Conservation (phyloP, 2,888 invertebrate genomes). For the Microplitis deprimator region DNA sequence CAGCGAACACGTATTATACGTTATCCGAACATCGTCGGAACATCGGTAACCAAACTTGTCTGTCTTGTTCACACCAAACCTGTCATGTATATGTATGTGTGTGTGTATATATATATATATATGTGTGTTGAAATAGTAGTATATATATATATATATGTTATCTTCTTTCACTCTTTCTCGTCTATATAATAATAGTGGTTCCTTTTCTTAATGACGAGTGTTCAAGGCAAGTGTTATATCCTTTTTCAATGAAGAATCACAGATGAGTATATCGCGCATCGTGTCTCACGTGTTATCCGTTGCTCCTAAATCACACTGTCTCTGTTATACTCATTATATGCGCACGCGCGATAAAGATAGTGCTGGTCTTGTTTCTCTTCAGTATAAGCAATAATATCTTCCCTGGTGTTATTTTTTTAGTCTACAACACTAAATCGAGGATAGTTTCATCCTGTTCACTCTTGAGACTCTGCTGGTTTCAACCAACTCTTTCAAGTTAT, state of each 20-base stretch:
- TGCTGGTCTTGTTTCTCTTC: background rate
- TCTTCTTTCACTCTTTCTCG: conserved; percentile 33
- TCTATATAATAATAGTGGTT: background rate
- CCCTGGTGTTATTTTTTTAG: conserved; percentile 33
- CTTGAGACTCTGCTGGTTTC: conserved; percentile 2
- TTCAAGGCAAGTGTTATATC: background rate
- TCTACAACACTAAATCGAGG: conserved; percentile 14
- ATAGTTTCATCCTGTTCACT: conserved; percentile 28
- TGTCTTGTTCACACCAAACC: conserved; percentile 57
- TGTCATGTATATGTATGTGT: conserved; percentile 14
- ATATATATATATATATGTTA: conserved; percentile 3
- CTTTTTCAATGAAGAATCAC: background rate
- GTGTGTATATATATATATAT: too few relatives aligned
- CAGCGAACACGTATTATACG: conserved; percentile 52
- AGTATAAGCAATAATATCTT: conserved; percentile 6
- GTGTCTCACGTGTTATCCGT: background rate
- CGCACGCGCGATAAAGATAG: background rate
- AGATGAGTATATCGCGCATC: background rate
- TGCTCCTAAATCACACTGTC: background rate
- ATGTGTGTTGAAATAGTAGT: conserved; percentile 25
- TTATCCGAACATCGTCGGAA: conserved; percentile 45
- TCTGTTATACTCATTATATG: background rate
- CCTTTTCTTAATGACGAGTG: background rate
- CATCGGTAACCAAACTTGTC: conserved; percentile 68
- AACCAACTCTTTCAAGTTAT: conserved; percentile 35